phyloP scores from a whole-genome alignment of 2,888 invertebrate species.

The Patella caerulea region DNA sequence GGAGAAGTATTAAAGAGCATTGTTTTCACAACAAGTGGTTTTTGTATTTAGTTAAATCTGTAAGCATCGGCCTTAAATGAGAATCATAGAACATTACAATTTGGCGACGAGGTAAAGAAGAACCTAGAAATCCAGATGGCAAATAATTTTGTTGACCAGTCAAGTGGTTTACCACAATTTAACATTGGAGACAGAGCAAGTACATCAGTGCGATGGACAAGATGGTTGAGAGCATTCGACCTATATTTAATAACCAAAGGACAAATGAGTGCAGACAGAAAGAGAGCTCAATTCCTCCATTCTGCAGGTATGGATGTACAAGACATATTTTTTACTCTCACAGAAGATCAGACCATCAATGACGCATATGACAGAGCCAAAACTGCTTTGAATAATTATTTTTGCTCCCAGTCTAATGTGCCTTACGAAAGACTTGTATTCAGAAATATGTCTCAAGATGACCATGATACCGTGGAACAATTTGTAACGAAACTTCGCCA shows the following conservation, averaged over 20 bases:
- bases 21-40: too few relatives aligned
- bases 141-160: not conserved
- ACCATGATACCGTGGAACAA: not conserved
- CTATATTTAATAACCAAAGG: not conserved
- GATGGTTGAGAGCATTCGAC: not conserved
- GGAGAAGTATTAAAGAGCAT: too few relatives aligned
- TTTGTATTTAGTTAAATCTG: too few relatives aligned
- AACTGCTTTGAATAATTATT: not conserved
- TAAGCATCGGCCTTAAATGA: too few relatives aligned
- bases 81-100: not conserved
- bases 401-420: not conserved
- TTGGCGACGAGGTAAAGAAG: conserved; percentile 5
- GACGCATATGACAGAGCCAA: not conserved
- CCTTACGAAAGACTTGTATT: not conserved
- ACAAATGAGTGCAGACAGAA: not conserved
- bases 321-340: not conserved
- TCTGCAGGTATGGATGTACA: not conserved
- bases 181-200: not conserved
- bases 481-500: not conserved
- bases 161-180: not conserved
- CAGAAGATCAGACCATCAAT: not conserved
- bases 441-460: not conserved
- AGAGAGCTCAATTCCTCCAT: not conserved
- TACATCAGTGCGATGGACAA: not conserved
- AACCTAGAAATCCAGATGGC: not conserved